Conservation (phyloP, 2,888 invertebrate species). For the Apoderus coryli region DNA sequence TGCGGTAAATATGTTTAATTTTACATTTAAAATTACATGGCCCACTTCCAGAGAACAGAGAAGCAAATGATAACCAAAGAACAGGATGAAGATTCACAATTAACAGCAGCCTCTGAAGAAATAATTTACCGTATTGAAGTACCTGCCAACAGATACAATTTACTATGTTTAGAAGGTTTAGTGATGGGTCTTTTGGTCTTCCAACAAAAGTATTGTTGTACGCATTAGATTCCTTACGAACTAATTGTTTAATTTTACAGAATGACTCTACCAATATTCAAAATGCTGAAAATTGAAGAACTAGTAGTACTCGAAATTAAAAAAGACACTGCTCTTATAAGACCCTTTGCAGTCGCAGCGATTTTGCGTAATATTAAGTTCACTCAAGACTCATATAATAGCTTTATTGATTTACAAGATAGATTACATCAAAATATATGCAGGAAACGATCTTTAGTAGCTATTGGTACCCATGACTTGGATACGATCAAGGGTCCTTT, state of each 20-base stretch:
- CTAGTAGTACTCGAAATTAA: conserved; percentile 47
- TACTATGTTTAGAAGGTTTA: conserved; percentile 90
- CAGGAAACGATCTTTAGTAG: conserved; percentile 77
- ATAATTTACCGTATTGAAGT: conserved; percentile 90
- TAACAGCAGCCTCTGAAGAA: conserved; percentile 60
- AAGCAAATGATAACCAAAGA: conserved; percentile 82
- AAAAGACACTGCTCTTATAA: conserved; percentile 44
- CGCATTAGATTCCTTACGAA: too few species aligned
- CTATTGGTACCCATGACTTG: conserved; percentile 95
- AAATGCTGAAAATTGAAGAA: too few species aligned
- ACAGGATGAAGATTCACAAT: conserved; percentile 55
- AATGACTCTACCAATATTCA: too few species aligned
- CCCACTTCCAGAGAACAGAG: conserved; percentile 77
- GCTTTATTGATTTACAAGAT: conserved; percentile 93
- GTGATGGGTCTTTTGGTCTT: conserved; percentile 75
- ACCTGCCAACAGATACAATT: conserved; percentile 95
- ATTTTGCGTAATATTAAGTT: conserved; percentile 78
- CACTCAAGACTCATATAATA: conserved; percentile 62
- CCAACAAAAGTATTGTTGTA: conserved; percentile 65
- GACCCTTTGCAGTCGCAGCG: conserved; percentile 76
- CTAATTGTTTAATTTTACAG: too few species aligned
- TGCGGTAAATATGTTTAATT: too few species aligned
- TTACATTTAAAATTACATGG: too few species aligned
- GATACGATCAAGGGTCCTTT: conserved; percentile 90
- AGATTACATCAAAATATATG: conserved; percentile 98